phyloP scores from a whole-genome alignment of 1,140 invertebrate species.

The Panagrolaimus sp. region DNA sequence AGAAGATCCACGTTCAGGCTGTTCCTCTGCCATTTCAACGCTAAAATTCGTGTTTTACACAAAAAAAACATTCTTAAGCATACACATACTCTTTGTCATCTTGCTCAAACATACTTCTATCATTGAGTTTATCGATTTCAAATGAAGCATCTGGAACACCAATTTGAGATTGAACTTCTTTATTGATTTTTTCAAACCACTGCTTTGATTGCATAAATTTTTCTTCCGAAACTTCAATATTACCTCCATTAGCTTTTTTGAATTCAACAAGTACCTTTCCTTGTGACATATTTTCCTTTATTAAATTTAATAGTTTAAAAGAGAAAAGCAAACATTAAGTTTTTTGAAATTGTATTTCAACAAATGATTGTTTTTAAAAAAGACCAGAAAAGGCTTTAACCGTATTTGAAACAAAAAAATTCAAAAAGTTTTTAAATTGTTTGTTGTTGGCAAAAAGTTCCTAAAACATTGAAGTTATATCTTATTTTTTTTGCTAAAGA shows the following conservation, averaged over 20 bases:
- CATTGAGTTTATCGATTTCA: neutral
- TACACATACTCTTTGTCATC: neutral
- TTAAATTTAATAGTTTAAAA: neutral
- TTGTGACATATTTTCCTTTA: neutral
- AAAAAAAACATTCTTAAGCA: neutral
- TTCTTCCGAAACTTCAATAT: neutral
- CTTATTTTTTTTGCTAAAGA: no score
- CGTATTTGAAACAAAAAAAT: no score
- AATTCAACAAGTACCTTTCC: conserved; percentile 1
- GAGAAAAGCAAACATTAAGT: neutral
- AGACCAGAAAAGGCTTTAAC: no score
- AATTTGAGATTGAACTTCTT: neutral
- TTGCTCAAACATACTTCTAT: neutral
- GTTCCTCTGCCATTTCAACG: neutral
- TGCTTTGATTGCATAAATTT: neutral
- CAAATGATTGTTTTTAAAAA: no score
- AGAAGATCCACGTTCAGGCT: neutral
- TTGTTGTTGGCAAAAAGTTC: no score
- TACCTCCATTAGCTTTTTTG: neutral
- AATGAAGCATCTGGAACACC: neutral
- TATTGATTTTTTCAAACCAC: neutral
- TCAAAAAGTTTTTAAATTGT: no score
- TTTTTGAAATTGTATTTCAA: no score
- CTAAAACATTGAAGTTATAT: no score
- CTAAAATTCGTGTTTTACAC: neutral